Base-by-base conservation (phyloP, 2,888 invertebrate species). In the Saturnia japonica region DNA sequence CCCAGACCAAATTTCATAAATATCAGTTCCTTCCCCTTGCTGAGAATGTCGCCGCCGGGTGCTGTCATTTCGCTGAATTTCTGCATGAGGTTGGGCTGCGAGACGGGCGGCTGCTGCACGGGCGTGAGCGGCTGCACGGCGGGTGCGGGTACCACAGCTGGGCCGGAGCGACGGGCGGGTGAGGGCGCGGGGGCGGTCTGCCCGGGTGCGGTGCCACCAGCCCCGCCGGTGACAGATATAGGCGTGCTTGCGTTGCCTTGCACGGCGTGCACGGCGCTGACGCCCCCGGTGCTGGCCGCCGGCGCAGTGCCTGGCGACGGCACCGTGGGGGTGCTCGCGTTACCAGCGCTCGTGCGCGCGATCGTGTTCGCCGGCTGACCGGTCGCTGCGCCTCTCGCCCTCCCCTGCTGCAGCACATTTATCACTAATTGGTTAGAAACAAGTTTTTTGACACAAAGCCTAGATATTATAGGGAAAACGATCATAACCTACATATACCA, bases 1-100 rank as follows among this genome's bases (percentile, higher is more conserved):
- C 97, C 97, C 81, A 98, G 95, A 78, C 98, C 98, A 91, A 98
- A 98, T 94, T 97, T 97, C 96, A 98, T 98, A 93, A 98, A 98
- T 89, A 98, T 97, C 79, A 98, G 96, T 95, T 98, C 98, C 94
- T 98, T 98, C 85, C 98, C 98, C 92, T 98, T 98, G 86, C 98
- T 97, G 82, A 98, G 95, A 80, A 98, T 97, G 88, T 98, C 98
- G 82, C 97, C 97, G 76, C 98, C 98, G 80, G 97, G 97, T 74
- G 97, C 97, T 72, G 97, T 97, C 94, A 98, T 97, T 88, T 98
- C 98, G 82, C 97, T 96, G 88, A 98, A 96, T 91, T 98, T 98
- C 89, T 97, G 97, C 96, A 98, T 97, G 78, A 98, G 95, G 91
- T 97, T 97, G 73, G 97, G 96, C 76, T 94, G 86, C 85, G 89